Evolutionary conservation across 2,888 invertebrate genomes (phyloP), one percentile per base, ranked within the genome.

Genomic region (Diaphora mendica): DNA sequence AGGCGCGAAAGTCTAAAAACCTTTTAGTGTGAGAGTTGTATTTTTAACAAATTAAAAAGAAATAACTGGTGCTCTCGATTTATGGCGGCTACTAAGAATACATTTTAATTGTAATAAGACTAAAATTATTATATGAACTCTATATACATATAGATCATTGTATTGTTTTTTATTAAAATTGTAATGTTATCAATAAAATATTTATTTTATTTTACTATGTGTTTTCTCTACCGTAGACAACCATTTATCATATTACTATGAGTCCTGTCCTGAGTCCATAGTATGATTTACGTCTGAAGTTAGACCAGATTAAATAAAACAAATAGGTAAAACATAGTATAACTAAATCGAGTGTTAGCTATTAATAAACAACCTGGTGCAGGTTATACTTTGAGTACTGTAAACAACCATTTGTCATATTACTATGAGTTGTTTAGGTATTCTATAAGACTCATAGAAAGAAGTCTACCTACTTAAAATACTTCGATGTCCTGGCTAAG

Each of bases 141-240:
- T 59, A 59, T 59, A 26, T 59, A 26, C 5, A 15, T 59, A 7
- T 68, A 59, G 64, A 74, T 75, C 71, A 76, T 77, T 80, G 68
- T 79, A 68, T 74, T 74, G 71, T 78, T 79, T 75, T n/a, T 79
- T 77, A 75, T 73, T 74, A 59, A 33, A 20, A 68, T 33, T 73
- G 68, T 78, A 79, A 70, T 67, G 76, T 80, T 64, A 39, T 78
- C 72, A 84, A 77, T 80, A 83, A 80, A 77, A 80, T 83, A 85
- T 83, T 79, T 81, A 79, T 81, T 82, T 79, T 81, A 80, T 77
- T 78, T 69, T 44, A 80, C n/a, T 7, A 1, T 11, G 35, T 82
- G 66, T 76, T 84, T 33, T 11, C 20, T n/a, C 0, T 39, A 62
- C 17, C 3, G 1, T 15, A 26, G 30, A 42, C 30, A 26, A n/a